Conservation (phyloP, 2,113 vertebrate genomes). For the Phainopepla nitens region DNA sequence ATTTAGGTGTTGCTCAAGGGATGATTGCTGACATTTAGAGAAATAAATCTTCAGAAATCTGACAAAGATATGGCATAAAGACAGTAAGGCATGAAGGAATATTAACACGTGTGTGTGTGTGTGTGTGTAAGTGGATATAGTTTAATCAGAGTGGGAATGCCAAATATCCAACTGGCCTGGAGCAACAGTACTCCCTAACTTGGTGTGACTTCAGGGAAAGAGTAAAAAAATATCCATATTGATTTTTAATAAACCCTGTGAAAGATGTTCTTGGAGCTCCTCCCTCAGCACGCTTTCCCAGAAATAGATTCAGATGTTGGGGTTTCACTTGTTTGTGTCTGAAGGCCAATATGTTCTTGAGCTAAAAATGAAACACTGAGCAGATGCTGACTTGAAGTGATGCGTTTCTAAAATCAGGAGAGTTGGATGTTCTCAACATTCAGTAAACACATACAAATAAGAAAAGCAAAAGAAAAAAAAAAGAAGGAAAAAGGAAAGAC, state of each 20-base stretch:
- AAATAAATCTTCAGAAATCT: background rate
- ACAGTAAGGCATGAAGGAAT: background rate
- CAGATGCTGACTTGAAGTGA: conserved; percentile 44
- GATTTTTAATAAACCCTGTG: background rate
- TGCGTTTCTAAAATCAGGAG: background rate
- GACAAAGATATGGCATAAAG: background rate
- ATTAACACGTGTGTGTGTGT: background rate
- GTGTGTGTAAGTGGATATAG: background rate
- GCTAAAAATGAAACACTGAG: conserved; percentile 52
- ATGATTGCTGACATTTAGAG: background rate
- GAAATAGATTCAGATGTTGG: conserved; percentile 12
- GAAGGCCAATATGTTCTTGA: conserved; percentile 18
- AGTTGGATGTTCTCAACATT: background rate
- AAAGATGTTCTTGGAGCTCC: background rate
- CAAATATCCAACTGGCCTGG: background rate
- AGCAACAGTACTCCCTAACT: background rate
- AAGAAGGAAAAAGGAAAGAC: background rate
- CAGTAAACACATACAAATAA: background rate
- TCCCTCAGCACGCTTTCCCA: background rate
- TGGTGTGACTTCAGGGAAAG: background rate
- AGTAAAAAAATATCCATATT: background rate
- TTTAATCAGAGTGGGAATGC: background rate
- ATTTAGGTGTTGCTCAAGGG: background rate
- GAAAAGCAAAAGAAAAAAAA: background rate
- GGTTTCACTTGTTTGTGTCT: conserved; percentile 30